These are phyloP conservation scores for Euthynnus affinis DNA, from an alignment of 2,797 vertebrate species.

Conservation along the genomic window DNA sequence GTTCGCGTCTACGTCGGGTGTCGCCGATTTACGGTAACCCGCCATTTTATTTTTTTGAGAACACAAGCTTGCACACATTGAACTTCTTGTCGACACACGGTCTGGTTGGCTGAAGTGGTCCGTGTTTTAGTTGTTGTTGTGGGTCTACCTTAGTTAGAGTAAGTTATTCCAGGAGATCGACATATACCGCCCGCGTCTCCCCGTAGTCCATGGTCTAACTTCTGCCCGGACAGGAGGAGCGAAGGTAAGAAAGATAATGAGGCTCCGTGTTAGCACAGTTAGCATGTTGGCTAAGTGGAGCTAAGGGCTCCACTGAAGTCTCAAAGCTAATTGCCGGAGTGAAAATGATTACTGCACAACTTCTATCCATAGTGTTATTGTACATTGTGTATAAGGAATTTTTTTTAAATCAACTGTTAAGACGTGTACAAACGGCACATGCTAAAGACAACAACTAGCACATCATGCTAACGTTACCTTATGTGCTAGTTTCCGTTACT, in stretches of 20 bases:
- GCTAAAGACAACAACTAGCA: background rate
- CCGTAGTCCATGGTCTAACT: conserved; percentile 61
- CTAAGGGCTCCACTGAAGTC: background rate
- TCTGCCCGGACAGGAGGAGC: conserved; percentile 63
- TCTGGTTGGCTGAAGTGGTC: accelerated
- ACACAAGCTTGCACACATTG: background rate
- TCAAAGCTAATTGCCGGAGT: too few species aligned
- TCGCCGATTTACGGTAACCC: conserved; percentile 69
- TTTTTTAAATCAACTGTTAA: accelerated
- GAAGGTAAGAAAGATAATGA: conserved; percentile 66
- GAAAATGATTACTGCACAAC: accelerated
- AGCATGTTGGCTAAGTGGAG: conserved; percentile 24
- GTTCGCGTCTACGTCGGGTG: conserved; percentile 33
- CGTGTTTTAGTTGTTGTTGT: accelerated
- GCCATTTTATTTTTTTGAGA: conserved; percentile 81
- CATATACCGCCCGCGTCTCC: background rate
- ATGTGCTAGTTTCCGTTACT: background rate
- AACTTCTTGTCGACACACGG: background rate
- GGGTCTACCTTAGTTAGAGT: accelerated
- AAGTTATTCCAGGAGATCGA: background rate
- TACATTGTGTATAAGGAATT: accelerated
- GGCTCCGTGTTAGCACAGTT: conserved; percentile 41
- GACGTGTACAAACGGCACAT: background rate
- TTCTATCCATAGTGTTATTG: accelerated
- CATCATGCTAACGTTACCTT: background rate